Evolutionary conservation across 1,140 invertebrate species (phyloP), one percentile per base, ranked within the genome.

Genomic region (Bombus waltoni): DNA sequence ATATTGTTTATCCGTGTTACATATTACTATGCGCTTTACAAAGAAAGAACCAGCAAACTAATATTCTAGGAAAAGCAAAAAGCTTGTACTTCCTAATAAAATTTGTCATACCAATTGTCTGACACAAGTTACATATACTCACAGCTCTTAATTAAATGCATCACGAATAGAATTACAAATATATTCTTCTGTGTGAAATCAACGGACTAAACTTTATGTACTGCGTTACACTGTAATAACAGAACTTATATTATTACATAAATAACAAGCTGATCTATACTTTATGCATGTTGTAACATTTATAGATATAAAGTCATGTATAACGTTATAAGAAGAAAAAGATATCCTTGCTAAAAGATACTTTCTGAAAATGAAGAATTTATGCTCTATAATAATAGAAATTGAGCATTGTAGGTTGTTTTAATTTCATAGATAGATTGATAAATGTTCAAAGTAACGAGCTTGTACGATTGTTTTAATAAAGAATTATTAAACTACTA

Each of bases 121-220:
- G 35, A 25, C 38, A 71, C 22, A 35, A 62, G 66, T 71, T 72
- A 72, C 35, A 8, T 85, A 47, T 44, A 59, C 66, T 84, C 6
- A 22, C 47, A 83, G 40, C 53, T 35, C 9, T 62, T 76, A 53
- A 74, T 77, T 84, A 66, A 89, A 89, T 44, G 70, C 11, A 53
- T n/a, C 32, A 77, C 22, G 28, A 87, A 90, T 68, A 85, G 42
- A 74, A 66, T 32, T n/a, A 47, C 22, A 38, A 75, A 75, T 76
- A 68, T 32, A 78, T 89, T 80, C 47, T 70, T 75, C 62, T 40
- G 22, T 44, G 42, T 76, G 25, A 82, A 78, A 82, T 44, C 22
- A 22, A 15, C 38, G 22, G 4, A n/a, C 1, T 32, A 38, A n/a
- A 22, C 59, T 75, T 28, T 25, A 65, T 65, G n/a, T 47, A 10